These are phyloP conservation scores for Caerostris darwini DNA, from an alignment of 1,140 invertebrate species.

Conservation along the genomic window DNA sequence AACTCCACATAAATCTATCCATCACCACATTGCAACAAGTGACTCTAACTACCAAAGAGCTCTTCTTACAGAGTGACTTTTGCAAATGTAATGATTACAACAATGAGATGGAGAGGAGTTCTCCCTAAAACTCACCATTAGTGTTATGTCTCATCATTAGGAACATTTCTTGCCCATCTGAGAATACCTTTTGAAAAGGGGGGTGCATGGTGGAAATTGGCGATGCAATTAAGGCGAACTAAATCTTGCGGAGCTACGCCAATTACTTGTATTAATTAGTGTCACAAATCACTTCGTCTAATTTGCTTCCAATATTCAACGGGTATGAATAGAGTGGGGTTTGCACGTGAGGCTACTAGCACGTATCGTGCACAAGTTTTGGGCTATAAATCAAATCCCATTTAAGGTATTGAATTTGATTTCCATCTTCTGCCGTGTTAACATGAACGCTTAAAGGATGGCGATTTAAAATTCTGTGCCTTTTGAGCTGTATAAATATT, in stretches of 20 bases:
- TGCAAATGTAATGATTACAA: too few relatives aligned
- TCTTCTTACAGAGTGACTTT: too few relatives aligned
- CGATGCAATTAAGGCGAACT: too few relatives aligned
- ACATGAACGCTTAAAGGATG: neutral
- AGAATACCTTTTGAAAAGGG: too few relatives aligned
- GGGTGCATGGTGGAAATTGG: too few relatives aligned
- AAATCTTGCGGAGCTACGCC: neutral
- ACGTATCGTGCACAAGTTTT: neutral
- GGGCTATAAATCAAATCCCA: neutral
- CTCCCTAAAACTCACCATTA: too few relatives aligned
- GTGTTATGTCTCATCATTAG: too few relatives aligned
- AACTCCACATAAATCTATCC: too few relatives aligned
- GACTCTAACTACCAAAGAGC: too few relatives aligned
- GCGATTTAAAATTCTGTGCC: neutral
- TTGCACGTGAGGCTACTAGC: neutral
- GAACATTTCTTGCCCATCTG: too few relatives aligned
- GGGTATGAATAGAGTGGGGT: neutral
- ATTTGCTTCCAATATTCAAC: conserved; percentile 1
- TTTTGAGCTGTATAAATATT: conserved; percentile 1
- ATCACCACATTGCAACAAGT: too few relatives aligned
- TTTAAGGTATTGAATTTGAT: conserved; percentile 35
- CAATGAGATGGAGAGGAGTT: too few relatives aligned
- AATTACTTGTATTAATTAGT: conserved; percentile 23
- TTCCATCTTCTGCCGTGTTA: neutral
- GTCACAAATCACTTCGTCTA: conserved; percentile 22